Evolutionary conservation across 1,140 invertebrate species (phyloP).

Genomic region (Drosophila sproati): DNA sequence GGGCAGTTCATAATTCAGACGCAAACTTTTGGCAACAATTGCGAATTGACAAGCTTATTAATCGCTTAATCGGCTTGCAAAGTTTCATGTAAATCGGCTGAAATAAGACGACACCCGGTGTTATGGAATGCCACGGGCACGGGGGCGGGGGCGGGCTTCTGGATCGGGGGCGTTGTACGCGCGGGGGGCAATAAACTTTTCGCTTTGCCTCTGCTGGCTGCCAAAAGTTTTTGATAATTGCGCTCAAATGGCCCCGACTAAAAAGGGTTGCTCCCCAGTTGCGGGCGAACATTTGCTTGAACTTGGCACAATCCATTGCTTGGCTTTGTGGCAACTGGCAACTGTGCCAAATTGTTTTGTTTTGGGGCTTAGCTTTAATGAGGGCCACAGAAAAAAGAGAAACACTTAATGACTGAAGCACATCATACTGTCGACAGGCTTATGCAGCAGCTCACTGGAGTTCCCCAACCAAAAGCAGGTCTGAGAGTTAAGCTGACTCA

Average conservation of each 20-base stretch:
- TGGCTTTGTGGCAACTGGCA: constrained; percentile 40
- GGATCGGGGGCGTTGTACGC: neutral
- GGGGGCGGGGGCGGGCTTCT: neutral
- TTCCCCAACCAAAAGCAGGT: neutral
- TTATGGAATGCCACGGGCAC: neutral
- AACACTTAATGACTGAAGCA: constrained; percentile 72
- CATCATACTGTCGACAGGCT: constrained; percentile 62
- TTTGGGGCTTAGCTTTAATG: constrained; percentile 72
- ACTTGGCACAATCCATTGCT: constrained; percentile 23
- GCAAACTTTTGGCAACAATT: constrained; percentile 74
- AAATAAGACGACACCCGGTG: constrained; percentile 69
- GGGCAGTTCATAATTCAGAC: constrained; percentile 74
- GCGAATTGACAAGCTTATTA: constrained; percentile 82
- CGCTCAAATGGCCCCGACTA: constrained; percentile 63
- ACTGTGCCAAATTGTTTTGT: constrained; percentile 56
- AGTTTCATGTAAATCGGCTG: constrained; percentile 73
- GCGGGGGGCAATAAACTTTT: constrained; percentile 55
- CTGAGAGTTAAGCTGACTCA: constrained; percentile 21
- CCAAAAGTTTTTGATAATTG: constrained; percentile 78
- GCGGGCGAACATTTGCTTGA: constrained; percentile 33
- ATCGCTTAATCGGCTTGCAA: constrained; percentile 81
- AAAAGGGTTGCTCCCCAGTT: constrained; percentile 62
- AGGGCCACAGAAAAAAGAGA: constrained; percentile 41
- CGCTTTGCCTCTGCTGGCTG: constrained; percentile 44
- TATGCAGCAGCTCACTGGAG: constrained; percentile 32